Evolutionary conservation across 2,113 vertebrate genomes (phyloP).

Genomic region (Pheucticus melanocephalus): DNA sequence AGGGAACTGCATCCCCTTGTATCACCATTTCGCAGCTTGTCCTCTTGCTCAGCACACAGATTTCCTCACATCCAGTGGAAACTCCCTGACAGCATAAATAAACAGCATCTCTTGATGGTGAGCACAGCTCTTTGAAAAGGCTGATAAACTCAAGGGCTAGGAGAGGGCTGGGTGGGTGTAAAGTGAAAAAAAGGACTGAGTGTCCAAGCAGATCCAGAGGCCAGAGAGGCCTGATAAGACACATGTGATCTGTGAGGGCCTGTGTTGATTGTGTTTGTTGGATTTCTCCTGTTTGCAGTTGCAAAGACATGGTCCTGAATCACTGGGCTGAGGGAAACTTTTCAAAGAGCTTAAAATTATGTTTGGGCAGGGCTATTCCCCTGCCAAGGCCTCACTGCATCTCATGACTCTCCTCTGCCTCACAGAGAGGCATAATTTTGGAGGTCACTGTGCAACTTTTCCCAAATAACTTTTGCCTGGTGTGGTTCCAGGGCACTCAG

Average conservation of each 20-base stretch:
- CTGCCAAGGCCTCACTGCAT: not conserved
- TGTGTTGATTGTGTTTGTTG: not conserved
- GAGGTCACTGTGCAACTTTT: not conserved
- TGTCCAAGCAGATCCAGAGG: not conserved
- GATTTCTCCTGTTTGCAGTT: not conserved
- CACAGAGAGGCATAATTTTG: not conserved
- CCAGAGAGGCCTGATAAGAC: not conserved
- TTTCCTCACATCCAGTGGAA: not conserved
- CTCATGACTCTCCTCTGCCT: not conserved
- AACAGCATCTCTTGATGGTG: not conserved
- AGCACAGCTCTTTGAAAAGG: not conserved
- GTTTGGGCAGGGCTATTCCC: not conserved
- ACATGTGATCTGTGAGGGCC: not conserved
- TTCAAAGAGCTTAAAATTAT: not conserved
- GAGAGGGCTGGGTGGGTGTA: not conserved
- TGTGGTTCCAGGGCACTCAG: not conserved
- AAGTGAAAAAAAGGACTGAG: not conserved
- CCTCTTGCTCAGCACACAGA: not conserved
- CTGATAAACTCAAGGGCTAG: not conserved
- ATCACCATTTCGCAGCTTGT: not conserved
- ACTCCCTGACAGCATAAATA: not conserved
- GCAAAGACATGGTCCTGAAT: not conserved
- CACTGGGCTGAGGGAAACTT: not conserved
- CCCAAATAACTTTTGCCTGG: not conserved
- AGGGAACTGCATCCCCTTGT: not conserved